Percentiles rank a stretch among this genome's conserved stretches.
phyloP scores from a whole-genome alignment of 2,797 vertebrate genomes.

The Iguana delicatissima region DNA sequence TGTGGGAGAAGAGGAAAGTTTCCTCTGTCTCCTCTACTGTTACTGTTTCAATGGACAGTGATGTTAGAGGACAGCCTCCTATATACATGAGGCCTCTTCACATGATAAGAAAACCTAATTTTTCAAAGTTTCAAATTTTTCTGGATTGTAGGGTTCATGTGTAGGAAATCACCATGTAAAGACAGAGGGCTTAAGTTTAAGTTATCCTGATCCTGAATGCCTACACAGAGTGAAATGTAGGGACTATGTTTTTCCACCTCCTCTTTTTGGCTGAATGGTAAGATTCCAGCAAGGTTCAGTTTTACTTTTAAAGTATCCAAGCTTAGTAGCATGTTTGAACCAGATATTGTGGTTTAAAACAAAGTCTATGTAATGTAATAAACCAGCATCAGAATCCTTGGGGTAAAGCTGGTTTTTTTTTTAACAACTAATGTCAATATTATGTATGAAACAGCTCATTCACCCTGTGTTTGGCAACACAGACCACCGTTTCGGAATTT shows the following conservation, averaged over 20 bases:
- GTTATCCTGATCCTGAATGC: neutral
- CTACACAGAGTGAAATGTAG: neutral
- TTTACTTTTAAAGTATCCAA: neutral
- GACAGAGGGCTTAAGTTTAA: no score
- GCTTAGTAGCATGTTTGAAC: neutral
- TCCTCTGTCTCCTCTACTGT: no score
- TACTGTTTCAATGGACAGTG: no score
- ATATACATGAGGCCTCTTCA: no score
- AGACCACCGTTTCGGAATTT: neutral
- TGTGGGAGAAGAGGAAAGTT: no score
- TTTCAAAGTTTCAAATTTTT: no score
- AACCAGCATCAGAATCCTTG: neutral
- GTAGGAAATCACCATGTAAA: no score
- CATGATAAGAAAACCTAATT: no score
- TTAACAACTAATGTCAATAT: neutral
- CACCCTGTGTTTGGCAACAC: neutral
- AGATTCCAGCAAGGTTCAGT: neutral
- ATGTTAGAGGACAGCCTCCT: no score
- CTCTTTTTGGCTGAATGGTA: neutral
- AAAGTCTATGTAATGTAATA: neutral
- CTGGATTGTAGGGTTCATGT: no score
- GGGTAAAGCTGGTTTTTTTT: neutral
- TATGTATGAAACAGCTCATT: neutral
- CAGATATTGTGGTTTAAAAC: neutral
- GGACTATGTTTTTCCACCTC: no score